Evolutionary conservation across 1,140 invertebrate genomes (phyloP).

Genomic region (Aphaenogaster ashmeadi): DNA sequence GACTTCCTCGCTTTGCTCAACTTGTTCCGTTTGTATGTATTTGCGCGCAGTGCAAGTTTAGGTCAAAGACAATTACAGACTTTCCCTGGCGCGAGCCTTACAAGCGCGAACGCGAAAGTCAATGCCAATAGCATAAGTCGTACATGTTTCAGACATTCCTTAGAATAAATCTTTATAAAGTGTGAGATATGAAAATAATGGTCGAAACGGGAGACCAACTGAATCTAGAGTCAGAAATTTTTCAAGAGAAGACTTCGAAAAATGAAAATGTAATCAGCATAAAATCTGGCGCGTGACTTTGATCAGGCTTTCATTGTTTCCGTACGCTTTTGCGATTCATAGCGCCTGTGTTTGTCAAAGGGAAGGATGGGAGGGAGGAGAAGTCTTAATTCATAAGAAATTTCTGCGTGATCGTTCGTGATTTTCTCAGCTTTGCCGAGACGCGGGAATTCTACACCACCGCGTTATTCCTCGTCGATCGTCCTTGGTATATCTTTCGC

Average conservation of each 20-base stretch:
- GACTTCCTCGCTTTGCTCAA: not conserved
- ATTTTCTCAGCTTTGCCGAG: conserved; percentile 19
- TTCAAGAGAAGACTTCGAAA: not conserved
- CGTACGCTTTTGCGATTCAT: not conserved
- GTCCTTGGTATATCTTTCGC: not conserved
- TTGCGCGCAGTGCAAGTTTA: not conserved
- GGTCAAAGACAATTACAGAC: conserved; percentile 17
- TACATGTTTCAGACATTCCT: not conserved
- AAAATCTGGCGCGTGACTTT: conserved; percentile 4
- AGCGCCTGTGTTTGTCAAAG: not conserved
- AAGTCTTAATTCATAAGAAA: conserved; percentile 27
- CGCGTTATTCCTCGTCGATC: conserved; percentile 33
- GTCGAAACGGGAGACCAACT: not conserved
- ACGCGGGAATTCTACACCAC: not conserved
- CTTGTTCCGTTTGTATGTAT: not conserved
- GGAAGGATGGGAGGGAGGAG: too few species aligned
- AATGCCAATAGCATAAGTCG: not conserved
- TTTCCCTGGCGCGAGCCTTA: not conserved
- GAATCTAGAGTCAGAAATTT: not conserved
- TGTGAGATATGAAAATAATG: not conserved
- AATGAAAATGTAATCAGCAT: conserved; percentile 22
- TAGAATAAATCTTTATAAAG: conserved; percentile 17
- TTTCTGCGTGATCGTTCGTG: conserved; percentile 28
- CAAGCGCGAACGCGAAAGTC: not conserved
- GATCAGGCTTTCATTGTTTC: conserved; percentile 17